phyloP scores from a whole-genome alignment of 1,140 invertebrate genomes.

The Procambarus clarkii region DNA sequence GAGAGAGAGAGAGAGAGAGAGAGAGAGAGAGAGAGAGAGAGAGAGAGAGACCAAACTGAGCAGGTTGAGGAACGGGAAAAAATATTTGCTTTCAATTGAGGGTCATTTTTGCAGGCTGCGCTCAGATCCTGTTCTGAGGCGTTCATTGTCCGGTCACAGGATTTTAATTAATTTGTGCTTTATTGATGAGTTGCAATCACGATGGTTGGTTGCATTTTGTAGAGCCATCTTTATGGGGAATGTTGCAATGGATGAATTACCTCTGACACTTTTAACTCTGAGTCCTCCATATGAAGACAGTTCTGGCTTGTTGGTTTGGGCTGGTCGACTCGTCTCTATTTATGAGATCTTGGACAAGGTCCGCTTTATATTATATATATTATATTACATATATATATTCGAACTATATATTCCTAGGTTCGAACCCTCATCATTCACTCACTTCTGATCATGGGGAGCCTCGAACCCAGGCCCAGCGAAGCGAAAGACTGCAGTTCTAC shows the following conservation, averaged over 20 bases:
- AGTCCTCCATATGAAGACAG: not conserved
- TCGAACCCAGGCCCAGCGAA: too few relatives aligned
- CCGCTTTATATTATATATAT: too few relatives aligned
- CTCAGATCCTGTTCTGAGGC: not conserved
- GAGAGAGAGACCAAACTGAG: not conserved
- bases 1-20: too few relatives aligned
- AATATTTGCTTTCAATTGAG: constrained; percentile 11
- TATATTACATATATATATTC: too few relatives aligned
- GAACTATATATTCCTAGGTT: too few relatives aligned
- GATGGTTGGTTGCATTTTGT: not conserved
- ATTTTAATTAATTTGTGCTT: constrained; percentile 36
- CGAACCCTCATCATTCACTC: too few relatives aligned
- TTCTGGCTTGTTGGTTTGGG: too few relatives aligned
- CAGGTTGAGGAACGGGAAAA: constrained; percentile 16
- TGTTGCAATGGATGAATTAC: not conserved
- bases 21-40: not conserved
- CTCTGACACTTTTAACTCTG: not conserved
- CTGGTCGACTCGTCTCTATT: too few relatives aligned
- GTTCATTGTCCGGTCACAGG: constrained; percentile 8
- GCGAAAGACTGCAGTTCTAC: too few relatives aligned
- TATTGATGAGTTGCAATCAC: constrained; percentile 38
- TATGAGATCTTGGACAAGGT: too few relatives aligned
- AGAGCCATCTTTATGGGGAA: not conserved
- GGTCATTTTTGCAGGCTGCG: not conserved
- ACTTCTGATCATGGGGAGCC: too few relatives aligned